phyloP scores from a whole-genome alignment of 2,113 vertebrate genomes.

The Acrocephalus kingi region DNA sequence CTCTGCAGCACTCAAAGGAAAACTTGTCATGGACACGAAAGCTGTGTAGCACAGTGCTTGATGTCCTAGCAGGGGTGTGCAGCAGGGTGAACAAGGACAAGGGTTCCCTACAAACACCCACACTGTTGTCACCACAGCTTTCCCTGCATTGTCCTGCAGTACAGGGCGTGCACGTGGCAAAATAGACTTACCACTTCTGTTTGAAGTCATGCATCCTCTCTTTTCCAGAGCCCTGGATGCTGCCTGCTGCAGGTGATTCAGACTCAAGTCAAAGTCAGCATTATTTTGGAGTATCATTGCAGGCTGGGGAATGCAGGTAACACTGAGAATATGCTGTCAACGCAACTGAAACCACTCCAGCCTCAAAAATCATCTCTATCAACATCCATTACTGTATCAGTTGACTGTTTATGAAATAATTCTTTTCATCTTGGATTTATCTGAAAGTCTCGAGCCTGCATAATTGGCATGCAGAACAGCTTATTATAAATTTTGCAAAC shows the following conservation, averaged over 20 bases:
- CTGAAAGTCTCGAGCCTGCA: not conserved
- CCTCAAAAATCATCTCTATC: not conserved
- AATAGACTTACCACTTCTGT: accelerated
- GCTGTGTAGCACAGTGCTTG: not conserved
- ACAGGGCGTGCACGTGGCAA: accelerated
- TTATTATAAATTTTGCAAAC: not conserved
- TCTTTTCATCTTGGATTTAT: not conserved
- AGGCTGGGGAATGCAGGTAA: not conserved
- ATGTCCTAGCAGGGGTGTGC: accelerated
- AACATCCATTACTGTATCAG: not conserved
- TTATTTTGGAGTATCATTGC: not conserved
- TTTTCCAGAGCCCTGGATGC: not conserved
- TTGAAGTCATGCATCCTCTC: not conserved
- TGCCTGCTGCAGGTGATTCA: not conserved
- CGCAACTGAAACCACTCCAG: not conserved
- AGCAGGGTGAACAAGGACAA: not conserved
- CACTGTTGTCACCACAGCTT: accelerated
- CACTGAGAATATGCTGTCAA: not conserved
- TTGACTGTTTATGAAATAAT: not conserved
- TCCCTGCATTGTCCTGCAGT: not conserved
- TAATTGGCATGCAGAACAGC: not conserved
- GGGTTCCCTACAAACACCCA: not conserved
- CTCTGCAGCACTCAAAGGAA: not conserved
- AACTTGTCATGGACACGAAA: accelerated
- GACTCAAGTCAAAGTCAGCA: accelerated